Evolutionary conservation across 1,140 invertebrate genomes (phyloP).

Genomic region (Mactra quadrangularis): DNA sequence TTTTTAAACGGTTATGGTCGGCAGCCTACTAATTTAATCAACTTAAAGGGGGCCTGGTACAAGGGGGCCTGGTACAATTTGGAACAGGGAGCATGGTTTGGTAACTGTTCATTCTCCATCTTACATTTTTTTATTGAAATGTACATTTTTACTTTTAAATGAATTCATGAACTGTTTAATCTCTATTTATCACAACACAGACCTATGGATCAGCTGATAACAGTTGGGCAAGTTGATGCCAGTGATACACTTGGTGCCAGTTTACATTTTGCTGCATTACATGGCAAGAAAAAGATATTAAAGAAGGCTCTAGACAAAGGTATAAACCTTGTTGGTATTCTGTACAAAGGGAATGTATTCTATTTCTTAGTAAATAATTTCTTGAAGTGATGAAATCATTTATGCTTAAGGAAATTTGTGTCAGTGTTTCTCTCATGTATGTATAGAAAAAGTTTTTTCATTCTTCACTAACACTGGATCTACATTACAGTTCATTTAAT

Average conservation of each 20-base stretch:
- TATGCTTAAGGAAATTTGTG: neutral
- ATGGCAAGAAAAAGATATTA: constrained; percentile 54
- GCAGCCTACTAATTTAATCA: no score
- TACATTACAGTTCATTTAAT: neutral
- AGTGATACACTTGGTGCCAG: constrained; percentile 54
- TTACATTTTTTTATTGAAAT: no score
- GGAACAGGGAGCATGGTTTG: no score
- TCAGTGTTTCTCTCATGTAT: no score
- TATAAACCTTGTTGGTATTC: neutral
- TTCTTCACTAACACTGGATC: neutral
- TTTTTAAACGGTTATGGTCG: no score
- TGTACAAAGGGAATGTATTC: no score
- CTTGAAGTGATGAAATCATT: neutral
- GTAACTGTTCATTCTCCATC: no score
- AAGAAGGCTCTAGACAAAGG: constrained; percentile 58
- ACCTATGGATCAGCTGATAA: constrained; percentile 31
- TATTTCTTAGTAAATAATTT: neutral
- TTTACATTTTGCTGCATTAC: constrained; percentile 45
- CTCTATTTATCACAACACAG: no score
- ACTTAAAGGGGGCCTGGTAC: no score
- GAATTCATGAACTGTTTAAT: no score
- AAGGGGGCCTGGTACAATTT: no score
- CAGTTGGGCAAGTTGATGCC: constrained; percentile 48
- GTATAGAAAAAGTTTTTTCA: neutral
- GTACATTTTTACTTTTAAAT: no score